Conservation (phyloP, 2,113 vertebrate genomes). For the Chrysochloris asiatica region DNA sequence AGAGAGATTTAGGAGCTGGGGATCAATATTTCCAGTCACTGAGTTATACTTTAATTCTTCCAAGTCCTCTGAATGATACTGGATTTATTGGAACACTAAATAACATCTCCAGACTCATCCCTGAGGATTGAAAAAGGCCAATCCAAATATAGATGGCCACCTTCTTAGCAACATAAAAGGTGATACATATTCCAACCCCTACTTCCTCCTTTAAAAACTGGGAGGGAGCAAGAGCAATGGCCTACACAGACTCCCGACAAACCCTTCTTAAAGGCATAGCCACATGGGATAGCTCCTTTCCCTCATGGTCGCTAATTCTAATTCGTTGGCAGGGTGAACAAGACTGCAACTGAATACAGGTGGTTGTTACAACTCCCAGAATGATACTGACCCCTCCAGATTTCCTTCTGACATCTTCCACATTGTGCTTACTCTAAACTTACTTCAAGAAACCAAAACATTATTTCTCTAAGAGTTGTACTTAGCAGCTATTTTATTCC, state of each 20-base stretch:
- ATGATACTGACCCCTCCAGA: neutral
- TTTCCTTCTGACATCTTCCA: conserved; percentile 54
- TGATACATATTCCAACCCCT: neutral
- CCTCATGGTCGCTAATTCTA: neutral
- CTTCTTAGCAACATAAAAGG: neutral
- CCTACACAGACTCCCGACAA: neutral
- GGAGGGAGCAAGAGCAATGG: neutral
- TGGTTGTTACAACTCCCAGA: neutral
- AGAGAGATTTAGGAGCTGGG: conserved; percentile 11
- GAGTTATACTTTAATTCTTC: neutral
- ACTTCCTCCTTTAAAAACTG: neutral
- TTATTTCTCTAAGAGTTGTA: conserved; percentile 65
- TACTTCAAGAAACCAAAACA: conserved; percentile 68
- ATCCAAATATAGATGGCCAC: neutral
- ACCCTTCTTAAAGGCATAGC: neutral
- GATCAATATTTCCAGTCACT: neutral
- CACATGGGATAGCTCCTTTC: neutral
- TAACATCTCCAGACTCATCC: conserved; percentile 38
- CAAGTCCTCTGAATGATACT: neutral
- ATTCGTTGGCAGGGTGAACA: neutral
- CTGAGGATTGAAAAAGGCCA: neutral
- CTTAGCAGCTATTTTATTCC: conserved; percentile 72
- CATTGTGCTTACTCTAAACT: conserved; percentile 54
- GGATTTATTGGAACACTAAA: conserved; percentile 25
- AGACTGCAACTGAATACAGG: neutral